Base-by-base conservation (phyloP, 92 coral and sea anemone genomes). In the Palythoa caribaeorum region DNA sequence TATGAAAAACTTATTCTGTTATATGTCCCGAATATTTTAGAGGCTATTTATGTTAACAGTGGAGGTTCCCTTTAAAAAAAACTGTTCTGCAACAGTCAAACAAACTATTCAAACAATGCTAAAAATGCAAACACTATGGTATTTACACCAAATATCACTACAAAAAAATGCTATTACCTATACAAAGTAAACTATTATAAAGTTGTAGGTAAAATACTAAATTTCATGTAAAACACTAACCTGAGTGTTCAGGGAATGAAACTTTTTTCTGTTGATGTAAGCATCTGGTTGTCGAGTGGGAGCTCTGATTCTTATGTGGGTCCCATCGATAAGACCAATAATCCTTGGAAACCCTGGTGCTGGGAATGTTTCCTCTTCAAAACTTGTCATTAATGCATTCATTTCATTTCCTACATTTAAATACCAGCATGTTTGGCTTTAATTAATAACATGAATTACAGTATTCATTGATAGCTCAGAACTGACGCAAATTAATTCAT, bases 201-300 rank as follows among this genome's bases (percentile, higher is more conserved):
- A n/a, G n/a, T n/a, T n/a, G n/a, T n/a, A n/a, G 36, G 48, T 28
- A 38, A 38, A 71, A 71, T 71, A 6, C 47, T 19, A 6, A 9
- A 37, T 6, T 44, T 16, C 78, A 73, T 73, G 78, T 73, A 15
- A 9, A n/a, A 76, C 80, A 74, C 93, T 80, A 35, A 38, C 92
- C 92, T 79, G 92, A 38, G 90, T 86, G 69, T 71, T 65, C 7
- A 87, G 73, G 28, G 90, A 90, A 21, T 86, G 90, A 35, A 79
- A 76, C 52, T 86, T 90, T 40, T 79, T 85, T 86, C 93, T 71
- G 73, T 86, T 85, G 15, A 85, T n/a, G 73, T 90, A 79, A 52
- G 90, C 90, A 85, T 62, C 77, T 10, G 90, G 84, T n/a, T 89
- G 78, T 28, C 39, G 50, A 13, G 60, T 35, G 16, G 92, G 92